A percentile compares a stretch with the other conserved stretches of the same genome.
phyloP scores from a whole-genome alignment of 2,888 invertebrate species.

The Sthenelais limicola region DNA sequence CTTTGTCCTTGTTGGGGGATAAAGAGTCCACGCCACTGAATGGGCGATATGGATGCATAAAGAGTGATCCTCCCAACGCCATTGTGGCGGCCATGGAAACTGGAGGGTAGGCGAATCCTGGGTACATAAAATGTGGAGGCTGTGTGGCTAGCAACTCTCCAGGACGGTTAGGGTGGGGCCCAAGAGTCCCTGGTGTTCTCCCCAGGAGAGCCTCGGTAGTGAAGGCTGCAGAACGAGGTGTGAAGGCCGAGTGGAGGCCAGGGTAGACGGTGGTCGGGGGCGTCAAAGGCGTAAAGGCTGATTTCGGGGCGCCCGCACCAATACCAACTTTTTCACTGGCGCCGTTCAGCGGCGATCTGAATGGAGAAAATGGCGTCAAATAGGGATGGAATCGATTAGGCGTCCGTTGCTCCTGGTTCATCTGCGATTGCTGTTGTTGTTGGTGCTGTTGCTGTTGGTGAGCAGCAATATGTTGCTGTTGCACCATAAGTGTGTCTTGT shows the following conservation, averaged over 20 bases:
- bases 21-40: conserved; percentile 41
- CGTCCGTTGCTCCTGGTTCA: conserved; percentile 19
- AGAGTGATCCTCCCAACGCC: conserved; percentile 45
- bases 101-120: conserved; percentile 44
- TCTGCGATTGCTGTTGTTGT: conserved; percentile 12
- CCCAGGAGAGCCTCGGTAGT: conserved; percentile 50
- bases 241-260: conserved; percentile 65
- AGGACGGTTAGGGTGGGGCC: conserved; percentile 34
- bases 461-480: conserved; percentile 53
- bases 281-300: conserved; percentile 70
- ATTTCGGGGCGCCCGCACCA: conserved; percentile 56
- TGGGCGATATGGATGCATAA: conserved; percentile 48
- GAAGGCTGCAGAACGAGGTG: conserved; percentile 57
- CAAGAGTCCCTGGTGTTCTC: conserved; percentile 35
- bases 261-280: conserved; percentile 52
- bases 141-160: conserved; percentile 13
- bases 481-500: conserved; percentile 66
- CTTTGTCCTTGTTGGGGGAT: conserved; percentile 5
- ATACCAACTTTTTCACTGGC: not conserved
- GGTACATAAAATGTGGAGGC: conserved; percentile 42
- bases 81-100: conserved; percentile 33
- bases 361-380: conserved; percentile 46
- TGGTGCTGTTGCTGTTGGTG: conserved; percentile 30
- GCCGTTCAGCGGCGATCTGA: conserved; percentile 43
- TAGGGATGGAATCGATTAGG: conserved; percentile 36